Conservation (phyloP, 92 coral and sea anemone species). For the Phymanthus crucifer region DNA sequence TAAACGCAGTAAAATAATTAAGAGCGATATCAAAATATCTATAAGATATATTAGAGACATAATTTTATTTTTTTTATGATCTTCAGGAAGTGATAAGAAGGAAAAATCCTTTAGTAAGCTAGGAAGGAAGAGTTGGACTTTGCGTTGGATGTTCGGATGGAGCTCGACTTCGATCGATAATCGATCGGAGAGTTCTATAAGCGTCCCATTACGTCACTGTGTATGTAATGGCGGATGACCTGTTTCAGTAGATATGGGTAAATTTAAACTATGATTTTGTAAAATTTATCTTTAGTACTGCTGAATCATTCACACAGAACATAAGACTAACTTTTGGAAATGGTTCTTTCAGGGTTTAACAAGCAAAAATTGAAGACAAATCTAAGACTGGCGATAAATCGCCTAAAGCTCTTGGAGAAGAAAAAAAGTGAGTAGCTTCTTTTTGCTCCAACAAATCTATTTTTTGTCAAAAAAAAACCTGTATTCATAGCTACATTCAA, state of each 20-base stretch:
- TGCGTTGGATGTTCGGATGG: neutral
- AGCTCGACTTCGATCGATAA: neutral
- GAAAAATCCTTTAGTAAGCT: too few relatives aligned
- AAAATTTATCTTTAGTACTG: slow-evolving; percentile 9
- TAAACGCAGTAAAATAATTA: neutral
- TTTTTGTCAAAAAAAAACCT: neutral
- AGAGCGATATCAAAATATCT: too few relatives aligned
- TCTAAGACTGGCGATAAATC: slow-evolving; percentile 86
- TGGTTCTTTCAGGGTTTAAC: slow-evolving; percentile 76
- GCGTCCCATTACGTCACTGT: slow-evolving; percentile 48
- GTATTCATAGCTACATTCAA: slow-evolving; percentile 2
- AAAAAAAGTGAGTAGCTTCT: slow-evolving; percentile 78
- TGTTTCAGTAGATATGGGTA: slow-evolving; percentile 56
- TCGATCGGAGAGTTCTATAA: slow-evolving; percentile 14
- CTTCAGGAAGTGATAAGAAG: too few relatives aligned
- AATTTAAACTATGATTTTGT: slow-evolving; percentile 55
- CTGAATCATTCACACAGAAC: slow-evolving; percentile 44
- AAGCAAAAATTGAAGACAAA: slow-evolving; percentile 94
- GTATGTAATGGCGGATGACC: slow-evolving; percentile 69
- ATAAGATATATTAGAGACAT: too few relatives aligned
- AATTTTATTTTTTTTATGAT: too few relatives aligned
- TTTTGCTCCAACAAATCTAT: neutral
- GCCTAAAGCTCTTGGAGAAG: slow-evolving; percentile 92
- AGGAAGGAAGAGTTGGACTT: too few relatives aligned
- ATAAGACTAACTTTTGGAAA: slow-evolving; percentile 13